These are phyloP conservation scores for Drosophila subobscura DNA, from an alignment of 1,140 invertebrate genomes.

Conservation along the genomic window DNA sequence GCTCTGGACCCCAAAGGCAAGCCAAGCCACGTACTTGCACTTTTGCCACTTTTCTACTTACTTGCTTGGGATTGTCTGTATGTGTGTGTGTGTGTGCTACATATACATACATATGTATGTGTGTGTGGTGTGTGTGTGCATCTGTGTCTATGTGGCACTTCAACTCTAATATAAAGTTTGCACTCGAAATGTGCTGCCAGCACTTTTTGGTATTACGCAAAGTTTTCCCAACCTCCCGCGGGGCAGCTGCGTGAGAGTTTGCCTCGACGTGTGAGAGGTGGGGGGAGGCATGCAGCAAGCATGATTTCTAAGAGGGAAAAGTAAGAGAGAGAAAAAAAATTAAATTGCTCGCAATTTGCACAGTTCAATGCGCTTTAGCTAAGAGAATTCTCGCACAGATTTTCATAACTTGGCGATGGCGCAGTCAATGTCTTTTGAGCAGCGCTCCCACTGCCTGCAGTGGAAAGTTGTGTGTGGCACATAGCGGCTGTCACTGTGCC, in stretches of 20 bases:
- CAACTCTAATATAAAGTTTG: constrained; percentile 82
- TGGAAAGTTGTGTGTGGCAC: constrained; percentile 39
- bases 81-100: background rate
- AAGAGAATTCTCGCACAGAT: constrained; percentile 73
- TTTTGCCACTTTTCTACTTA: constrained; percentile 72
- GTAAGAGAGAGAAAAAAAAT: constrained; percentile 53
- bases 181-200: constrained; percentile 79
- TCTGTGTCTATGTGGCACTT: constrained; percentile 67
- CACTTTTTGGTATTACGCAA: constrained; percentile 81
- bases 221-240: constrained; percentile 63
- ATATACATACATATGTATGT: constrained; percentile 11
- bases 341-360: constrained; percentile 82
- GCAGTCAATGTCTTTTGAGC: constrained; percentile 59
- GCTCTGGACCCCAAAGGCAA: constrained; percentile 7
- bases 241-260: constrained; percentile 40
- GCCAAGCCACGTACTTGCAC: constrained; percentile 73
- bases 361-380: constrained; percentile 81
- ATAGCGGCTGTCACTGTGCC: constrained; percentile 26
- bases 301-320: constrained; percentile 1
- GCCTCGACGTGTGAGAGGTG: constrained; percentile 1
- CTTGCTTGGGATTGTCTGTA: constrained; percentile 35
- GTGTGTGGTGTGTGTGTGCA: constrained; percentile 16
- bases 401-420: constrained; percentile 75
- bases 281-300: constrained; percentile 19
- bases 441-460: constrained; percentile 15